Evolutionary conservation across 2,113 vertebrate species (phyloP).

Genomic region (Pseudonaja textilis): DNA sequence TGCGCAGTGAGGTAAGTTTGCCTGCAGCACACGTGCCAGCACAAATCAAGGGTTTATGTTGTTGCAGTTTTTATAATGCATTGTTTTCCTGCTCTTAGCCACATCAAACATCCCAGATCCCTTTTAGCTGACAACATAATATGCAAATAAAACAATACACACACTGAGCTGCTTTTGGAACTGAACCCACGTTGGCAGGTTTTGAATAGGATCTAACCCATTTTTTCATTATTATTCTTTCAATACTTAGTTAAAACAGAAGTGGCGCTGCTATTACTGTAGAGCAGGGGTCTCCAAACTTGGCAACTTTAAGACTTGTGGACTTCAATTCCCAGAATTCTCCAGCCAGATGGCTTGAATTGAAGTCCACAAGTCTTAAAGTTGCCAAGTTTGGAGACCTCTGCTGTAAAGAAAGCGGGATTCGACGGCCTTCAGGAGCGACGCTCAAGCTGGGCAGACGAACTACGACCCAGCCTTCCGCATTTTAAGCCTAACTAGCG

Average conservation of each 20-base stretch:
- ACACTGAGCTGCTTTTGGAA: background rate
- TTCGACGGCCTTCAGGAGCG: background rate
- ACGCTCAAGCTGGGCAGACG: background rate
- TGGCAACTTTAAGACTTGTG: too few relatives aligned
- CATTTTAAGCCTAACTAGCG: background rate
- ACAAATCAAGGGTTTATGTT: background rate
- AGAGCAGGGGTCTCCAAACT: too few relatives aligned
- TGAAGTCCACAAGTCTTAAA: too few relatives aligned
- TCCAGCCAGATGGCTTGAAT: too few relatives aligned
- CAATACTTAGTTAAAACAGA: background rate
- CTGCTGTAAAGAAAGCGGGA: background rate
- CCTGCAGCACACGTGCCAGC: too few relatives aligned
- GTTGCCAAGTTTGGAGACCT: too few relatives aligned
- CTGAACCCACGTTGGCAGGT: background rate
- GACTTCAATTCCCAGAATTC: too few relatives aligned
- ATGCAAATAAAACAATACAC: background rate
- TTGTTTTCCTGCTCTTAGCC: background rate
- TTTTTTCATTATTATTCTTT: background rate
- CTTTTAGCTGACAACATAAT: background rate
- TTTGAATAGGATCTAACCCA: background rate
- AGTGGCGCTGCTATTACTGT: background rate
- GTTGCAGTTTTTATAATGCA: background rate
- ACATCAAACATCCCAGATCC: background rate
- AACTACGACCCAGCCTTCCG: background rate
- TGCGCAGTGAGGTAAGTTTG: too few relatives aligned